Conservation (phyloP, 2,888 invertebrate genomes). For the Meandrusa payeni region DNA sequence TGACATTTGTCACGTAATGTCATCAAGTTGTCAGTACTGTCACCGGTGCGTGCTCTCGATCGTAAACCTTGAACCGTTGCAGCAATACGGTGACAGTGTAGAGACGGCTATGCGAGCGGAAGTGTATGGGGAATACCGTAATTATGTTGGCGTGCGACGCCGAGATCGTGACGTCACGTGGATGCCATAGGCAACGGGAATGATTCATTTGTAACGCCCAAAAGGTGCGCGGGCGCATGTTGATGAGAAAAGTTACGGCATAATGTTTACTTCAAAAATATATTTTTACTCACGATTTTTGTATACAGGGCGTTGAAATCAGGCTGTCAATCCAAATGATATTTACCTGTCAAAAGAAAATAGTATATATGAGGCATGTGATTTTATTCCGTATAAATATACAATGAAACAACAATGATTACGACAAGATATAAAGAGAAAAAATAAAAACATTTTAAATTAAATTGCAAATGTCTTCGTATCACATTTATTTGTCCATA, state of each 20-base stretch:
- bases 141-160: slow-evolving; percentile 67
- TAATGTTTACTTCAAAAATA: background rate
- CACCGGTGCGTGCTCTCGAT: background rate
- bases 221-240: slow-evolving; percentile 72
- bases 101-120: slow-evolving; percentile 51
- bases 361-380: too few relatives aligned
- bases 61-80: background rate
- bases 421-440: background rate
- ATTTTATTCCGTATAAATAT: too few relatives aligned
- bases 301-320: too few relatives aligned
- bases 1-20: too few relatives aligned
- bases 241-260: slow-evolving; percentile 40
- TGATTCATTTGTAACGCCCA: slow-evolving; percentile 70
- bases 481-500: too few relatives aligned
- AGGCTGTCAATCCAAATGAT: background rate
- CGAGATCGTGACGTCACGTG: slow-evolving; percentile 74
- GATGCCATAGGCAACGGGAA: slow-evolving; percentile 44
- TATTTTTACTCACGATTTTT: slow-evolving; percentile 3
- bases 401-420: too few relatives aligned
- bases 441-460: too few relatives aligned
- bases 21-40: too few relatives aligned
- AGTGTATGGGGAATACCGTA: slow-evolving; percentile 56
- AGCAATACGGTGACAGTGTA: slow-evolving; percentile 5
- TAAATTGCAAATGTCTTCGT: too few relatives aligned
- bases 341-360: slow-evolving; percentile 15